Evolutionary conservation across 2,888 invertebrate species (phyloP), one percentile per base, ranked within the genome.

Genomic region (Heliconius ethilla): DNA sequence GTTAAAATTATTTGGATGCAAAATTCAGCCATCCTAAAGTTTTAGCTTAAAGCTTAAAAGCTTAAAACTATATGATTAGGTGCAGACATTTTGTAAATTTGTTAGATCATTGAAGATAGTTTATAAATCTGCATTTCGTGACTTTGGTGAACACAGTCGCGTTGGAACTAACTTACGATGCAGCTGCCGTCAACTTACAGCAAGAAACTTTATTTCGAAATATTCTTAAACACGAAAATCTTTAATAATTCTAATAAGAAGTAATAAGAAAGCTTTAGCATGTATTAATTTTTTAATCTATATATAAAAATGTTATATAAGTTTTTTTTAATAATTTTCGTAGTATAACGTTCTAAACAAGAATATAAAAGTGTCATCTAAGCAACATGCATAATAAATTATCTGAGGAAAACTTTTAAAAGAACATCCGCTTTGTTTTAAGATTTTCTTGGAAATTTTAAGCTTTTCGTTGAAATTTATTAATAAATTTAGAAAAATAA

Each of bases 171-270:
- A 89, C 89, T 90, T 87, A 85, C 70, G 83, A 87, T 85, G 88
- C 33, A 91, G 91, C 91, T 90, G 89, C 89, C 89, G 89, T 89
- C 88, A 91, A 91, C 87, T 91, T 90, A 87, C 86, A 88, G 87
- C 87, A 86, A 88, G 88, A 86, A 89, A 90, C 89, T 90, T 90
- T 89, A 84, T 88, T 88, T 86, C 82, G 83, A 88, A 91, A 90
- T 91, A 89, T 91, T 91, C 86, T 86, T 83, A 84, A 82, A 87
- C 85, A 86, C 82, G 88, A 87, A 87, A 89, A 87, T 84, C 87
- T 83, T 86, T 85, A 87, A 86, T 83, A 86, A 87, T 81, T 88
- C 84, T 88, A 90, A 89, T 88, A 89, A 86, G 86, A 85, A 84
- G 85, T 88, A 90, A 89, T 88, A 89, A 86, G 86, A 85, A 84